Percentiles rank a stretch among this genome's conserved stretches.
Conservation (phyloP, 2,797 vertebrate genomes). For the Bradypodion pumilum region DNA sequence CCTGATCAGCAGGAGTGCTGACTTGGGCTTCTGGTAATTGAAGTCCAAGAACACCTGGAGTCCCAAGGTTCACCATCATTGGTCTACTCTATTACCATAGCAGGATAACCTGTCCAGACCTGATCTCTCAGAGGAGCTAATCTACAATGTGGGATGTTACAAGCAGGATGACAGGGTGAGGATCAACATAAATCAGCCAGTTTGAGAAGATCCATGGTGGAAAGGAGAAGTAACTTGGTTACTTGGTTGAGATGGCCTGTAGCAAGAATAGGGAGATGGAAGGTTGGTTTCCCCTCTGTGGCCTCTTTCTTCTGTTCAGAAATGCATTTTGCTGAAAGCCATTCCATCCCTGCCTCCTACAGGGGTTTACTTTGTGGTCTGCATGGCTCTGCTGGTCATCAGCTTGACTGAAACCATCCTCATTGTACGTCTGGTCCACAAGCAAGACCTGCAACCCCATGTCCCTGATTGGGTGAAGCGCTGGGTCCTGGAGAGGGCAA, state of each 20-base stretch:
- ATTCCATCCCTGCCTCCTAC: not conserved
- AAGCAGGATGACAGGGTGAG: no score
- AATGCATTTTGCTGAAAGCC: not conserved
- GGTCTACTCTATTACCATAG: no score
- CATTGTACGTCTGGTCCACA: conserved; percentile 93
- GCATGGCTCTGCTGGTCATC: conserved; percentile 96
- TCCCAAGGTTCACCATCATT: no score
- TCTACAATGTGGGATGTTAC: not conserved
- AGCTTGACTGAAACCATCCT: conserved; percentile 94
- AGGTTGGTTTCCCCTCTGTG: no score
- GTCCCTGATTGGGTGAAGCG: conserved; percentile 89
- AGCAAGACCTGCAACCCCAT: conserved; percentile 91
- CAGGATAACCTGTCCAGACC: no score
- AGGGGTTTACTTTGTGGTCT: conserved; percentile 98
- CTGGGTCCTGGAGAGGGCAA: conserved; percentile 84
- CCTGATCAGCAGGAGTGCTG: no score
- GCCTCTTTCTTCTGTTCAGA: not conserved
- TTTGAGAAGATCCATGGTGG: not conserved
- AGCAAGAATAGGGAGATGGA: not conserved
- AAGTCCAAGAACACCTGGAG: no score
- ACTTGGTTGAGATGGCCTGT: accelerated
- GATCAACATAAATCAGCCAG: not conserved
- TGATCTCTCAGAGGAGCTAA: no score
- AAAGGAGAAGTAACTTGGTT: not conserved
- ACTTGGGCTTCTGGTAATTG: no score